Conservation (phyloP, 2,797 vertebrate species). For the Lepilemur septentrionalis region DNA sequence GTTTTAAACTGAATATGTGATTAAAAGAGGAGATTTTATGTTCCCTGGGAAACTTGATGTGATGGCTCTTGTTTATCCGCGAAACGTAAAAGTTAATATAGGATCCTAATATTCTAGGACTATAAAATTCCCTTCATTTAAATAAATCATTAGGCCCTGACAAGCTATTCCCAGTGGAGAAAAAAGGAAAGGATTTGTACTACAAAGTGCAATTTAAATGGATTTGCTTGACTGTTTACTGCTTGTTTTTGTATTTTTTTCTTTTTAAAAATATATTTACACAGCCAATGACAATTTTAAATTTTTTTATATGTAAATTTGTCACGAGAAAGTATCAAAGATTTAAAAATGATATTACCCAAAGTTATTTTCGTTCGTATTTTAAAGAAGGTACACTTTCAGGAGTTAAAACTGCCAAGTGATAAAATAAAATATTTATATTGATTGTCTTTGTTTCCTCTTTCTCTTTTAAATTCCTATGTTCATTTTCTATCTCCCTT, state of each 20-base stretch:
- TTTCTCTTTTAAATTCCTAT: slow-evolving; percentile 2
- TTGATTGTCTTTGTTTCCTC: neutral
- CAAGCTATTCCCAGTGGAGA: slow-evolving; percentile 20
- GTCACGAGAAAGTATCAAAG: slow-evolving; percentile 38
- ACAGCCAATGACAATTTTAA: neutral
- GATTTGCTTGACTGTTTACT: neutral
- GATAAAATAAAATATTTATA: slow-evolving; percentile 13
- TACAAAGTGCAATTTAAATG: slow-evolving; percentile 18
- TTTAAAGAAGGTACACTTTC: slow-evolving; percentile 35
- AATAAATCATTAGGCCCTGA: slow-evolving; percentile 49
- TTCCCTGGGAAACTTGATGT: slow-evolving; percentile 7
- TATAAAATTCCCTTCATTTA: slow-evolving; percentile 50
- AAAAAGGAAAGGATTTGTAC: neutral
- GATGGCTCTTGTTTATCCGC: neutral
- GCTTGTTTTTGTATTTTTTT: neutral
- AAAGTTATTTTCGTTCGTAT: slow-evolving; percentile 25
- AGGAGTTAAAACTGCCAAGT: neutral
- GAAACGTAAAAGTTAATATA: slow-evolving; percentile 50
- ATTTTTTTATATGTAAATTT: neutral
- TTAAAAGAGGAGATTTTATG: slow-evolving; percentile 12
- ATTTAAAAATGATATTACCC: slow-evolving; percentile 11
- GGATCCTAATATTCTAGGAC: slow-evolving; percentile 16
- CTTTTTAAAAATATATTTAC: neutral
- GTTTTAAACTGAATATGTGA: slow-evolving; percentile 18
- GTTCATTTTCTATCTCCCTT: neutral